Base-by-base conservation (phyloP, 2,797 vertebrate species). In the Syndactyla subalaris region DNA sequence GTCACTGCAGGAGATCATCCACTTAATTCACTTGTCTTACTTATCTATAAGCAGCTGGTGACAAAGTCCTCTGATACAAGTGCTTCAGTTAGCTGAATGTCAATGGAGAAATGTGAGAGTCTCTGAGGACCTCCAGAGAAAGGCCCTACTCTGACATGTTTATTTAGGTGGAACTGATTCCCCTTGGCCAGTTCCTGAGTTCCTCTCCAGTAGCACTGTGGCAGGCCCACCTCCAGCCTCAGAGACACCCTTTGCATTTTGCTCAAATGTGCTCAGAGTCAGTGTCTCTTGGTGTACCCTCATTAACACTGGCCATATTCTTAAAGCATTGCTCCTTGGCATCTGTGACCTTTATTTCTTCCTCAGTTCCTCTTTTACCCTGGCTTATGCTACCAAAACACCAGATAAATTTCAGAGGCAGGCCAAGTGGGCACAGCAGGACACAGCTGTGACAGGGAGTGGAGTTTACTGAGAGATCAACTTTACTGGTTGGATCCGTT, bases 111-210 rank as follows among this genome's bases (percentile, higher is more conserved):
- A 34, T 20, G 12, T 34, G 67, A 45, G 58, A 20, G n/a, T 39
- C 54, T 87, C 58, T 59, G 68, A 73, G 55, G n/a, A 34, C 8
- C 12, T 82, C 34, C 39, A 66, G 75, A 73, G 54, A 86, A 86
- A 78, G 20, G 21, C 13, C 6, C 15, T 55, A 2, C 45, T 52
- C 21, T 3, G 1, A 46, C 8, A 23, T 1, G 0, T 72, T 79
- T 4, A 20, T 76, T 79, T 51, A 32, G 9, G 23, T 72, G 54
- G 32, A 89, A 29, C 22, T 7, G 39, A 73, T 87, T 94, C 20
- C 68, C 49, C 39, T 38, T 52, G 21, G 14, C 16, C 24, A 48
- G 1, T 71, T 71, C 11, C 32, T 48, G 22, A 30, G 8, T 6
- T 76, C 9, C 18, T 75, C 32, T 72, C 19, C 38, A 79, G 36